Conservation (phyloP, 2,113 vertebrate species). For the Psilopogon haemacephalus region DNA sequence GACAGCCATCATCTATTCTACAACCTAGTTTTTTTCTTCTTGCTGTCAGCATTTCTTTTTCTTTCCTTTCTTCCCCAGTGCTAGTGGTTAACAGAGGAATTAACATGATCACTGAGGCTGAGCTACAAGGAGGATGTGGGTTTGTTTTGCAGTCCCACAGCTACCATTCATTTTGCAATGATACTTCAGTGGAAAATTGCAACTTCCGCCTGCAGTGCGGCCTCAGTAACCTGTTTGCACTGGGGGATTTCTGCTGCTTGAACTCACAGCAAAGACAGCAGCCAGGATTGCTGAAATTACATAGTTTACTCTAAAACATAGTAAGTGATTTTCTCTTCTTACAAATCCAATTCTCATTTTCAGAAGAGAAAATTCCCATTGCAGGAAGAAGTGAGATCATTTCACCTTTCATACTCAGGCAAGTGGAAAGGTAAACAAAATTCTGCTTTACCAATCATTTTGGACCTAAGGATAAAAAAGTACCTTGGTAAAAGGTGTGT, state of each 20-base stretch:
- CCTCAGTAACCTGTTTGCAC: not conserved
- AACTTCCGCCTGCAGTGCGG: not conserved
- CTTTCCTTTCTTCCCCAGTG: not conserved
- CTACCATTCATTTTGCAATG: not conserved
- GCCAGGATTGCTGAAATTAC: not conserved
- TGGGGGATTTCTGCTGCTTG: not conserved
- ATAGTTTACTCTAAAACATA: not conserved
- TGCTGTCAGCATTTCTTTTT: not conserved
- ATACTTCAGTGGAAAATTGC: not conserved
- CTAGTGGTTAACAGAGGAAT: not conserved
- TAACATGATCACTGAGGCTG: rapidly evolving
- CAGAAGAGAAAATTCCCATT: not conserved
- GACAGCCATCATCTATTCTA: not conserved
- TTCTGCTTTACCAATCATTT: not conserved
- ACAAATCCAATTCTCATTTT: not conserved
- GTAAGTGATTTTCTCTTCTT: not conserved
- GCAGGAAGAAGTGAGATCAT: not conserved
- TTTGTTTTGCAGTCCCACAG: not conserved
- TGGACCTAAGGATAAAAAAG: not conserved
- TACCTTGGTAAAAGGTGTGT: not conserved
- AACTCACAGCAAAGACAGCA: not conserved
- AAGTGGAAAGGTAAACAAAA: not conserved
- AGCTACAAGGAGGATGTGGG: constrained; percentile 38
- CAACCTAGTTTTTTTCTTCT: not conserved
- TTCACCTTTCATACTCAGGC: not conserved